Evolutionary conservation across 2,888 invertebrate species (phyloP), one percentile per base, ranked within the genome.

Genomic region (Parnassius glacialis): DNA sequence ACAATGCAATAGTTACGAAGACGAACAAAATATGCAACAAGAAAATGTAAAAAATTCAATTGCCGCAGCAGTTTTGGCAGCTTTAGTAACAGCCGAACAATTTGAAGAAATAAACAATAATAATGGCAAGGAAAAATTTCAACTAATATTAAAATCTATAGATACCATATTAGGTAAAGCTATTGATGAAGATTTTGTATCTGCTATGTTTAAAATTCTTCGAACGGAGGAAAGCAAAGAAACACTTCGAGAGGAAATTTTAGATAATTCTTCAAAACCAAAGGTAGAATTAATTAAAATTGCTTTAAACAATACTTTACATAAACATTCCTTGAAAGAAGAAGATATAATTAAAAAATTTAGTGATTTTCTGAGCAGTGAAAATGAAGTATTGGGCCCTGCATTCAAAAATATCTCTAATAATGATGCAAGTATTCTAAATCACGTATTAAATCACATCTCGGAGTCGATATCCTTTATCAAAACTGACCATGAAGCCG

Each of bases 321-420:
- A 83, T 44, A 90, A 92, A 68, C 83, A 90, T 71, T 81, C 92
- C 64, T 87, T 92, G 43, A 90, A 92, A 13, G 87, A 92, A 74
- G 92, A 93, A 65, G 93, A 93, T 13, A 90, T 95, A 0, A 87
- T 94, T 57, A 94, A 95, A 63, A 93, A 93, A 74, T 85, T 95
- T 25, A 91, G 93, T 20, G 92, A 93, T 68, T 93, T 95, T 62
- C 84, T 95, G 55, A 93, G 93, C 65, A 92, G 93, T 67, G 94
- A 94, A 72, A 91, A 92, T 68, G 88, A 94, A 66, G 92, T 95
- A 34, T 74, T 92, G 10, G 93, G 93, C 0, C 90, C 93, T 10
- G 94, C 94, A 0, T 95, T 95, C 68, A 93, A 93, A 78, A 94
- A 94, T 67, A 92, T 95, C 65, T 93, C 94, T 0, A 92, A 90